Evolutionary conservation across 2,888 invertebrate species (phyloP).

Genomic region (Leucophora obtusa): DNA sequence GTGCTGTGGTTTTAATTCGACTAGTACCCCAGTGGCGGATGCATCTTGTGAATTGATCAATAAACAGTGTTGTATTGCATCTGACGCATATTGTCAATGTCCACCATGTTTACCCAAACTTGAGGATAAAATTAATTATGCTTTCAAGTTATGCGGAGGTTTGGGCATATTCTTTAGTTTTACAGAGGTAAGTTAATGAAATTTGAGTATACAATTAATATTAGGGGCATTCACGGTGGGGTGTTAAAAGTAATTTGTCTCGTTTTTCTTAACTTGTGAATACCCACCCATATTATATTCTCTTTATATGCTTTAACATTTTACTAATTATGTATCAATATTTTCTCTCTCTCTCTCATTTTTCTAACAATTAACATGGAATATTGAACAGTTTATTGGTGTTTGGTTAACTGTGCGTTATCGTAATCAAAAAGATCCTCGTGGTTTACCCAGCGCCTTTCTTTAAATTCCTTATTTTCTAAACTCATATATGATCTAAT

Average conservation of each 20-base stretch:
- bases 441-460: slow-evolving; percentile 97
- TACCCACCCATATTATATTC: slow-evolving; percentile 16
- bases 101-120: slow-evolving; percentile 86
- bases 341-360: not conserved
- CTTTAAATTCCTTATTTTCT: slow-evolving; percentile 82
- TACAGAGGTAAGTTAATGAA: slow-evolving; percentile 87
- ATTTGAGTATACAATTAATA: not conserved
- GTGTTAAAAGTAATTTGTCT: too few relatives aligned
- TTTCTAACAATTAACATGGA: slow-evolving; percentile 14
- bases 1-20: slow-evolving; percentile 90
- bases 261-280: slow-evolving; percentile 3
- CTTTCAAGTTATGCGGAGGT: slow-evolving; percentile 93
- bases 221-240: slow-evolving; percentile 20
- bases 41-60: slow-evolving; percentile 82
- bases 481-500: not conserved
- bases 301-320: not conserved
- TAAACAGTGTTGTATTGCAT: slow-evolving; percentile 81
- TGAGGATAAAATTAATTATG: slow-evolving; percentile 89
- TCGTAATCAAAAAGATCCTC: slow-evolving; percentile 98
- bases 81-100: slow-evolving; percentile 81
- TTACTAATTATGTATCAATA: slow-evolving; percentile 18
- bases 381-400: slow-evolving; percentile 90
- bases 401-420: slow-evolving; percentile 91
- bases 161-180: slow-evolving; percentile 98
- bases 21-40: slow-evolving; percentile 74